These are phyloP conservation scores for Acanthisitta chloris DNA, from an alignment of 2,113 vertebrate species.

Conservation along the genomic window DNA sequence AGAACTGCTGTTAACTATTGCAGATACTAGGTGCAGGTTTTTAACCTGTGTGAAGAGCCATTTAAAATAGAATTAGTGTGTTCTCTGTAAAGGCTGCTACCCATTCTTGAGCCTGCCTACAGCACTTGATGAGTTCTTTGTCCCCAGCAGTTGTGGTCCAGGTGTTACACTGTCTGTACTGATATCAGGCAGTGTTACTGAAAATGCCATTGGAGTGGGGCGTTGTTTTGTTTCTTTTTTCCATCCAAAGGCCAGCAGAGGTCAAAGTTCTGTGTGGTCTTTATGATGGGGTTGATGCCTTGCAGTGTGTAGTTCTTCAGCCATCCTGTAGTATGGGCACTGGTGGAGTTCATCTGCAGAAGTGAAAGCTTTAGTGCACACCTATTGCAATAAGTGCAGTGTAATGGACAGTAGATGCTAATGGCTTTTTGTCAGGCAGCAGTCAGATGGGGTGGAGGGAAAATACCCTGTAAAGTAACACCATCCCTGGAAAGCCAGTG, in stretches of 20 bases:
- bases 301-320: not conserved
- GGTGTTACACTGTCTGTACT: not conserved
- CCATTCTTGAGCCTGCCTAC: not conserved
- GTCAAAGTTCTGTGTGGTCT: not conserved
- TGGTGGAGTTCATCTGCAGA: not conserved
- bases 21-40: not conserved
- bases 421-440: not conserved
- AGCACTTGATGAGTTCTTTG: not conserved
- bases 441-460: not conserved
- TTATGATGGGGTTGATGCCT: not conserved
- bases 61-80: not conserved
- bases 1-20: not conserved
- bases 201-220: not conserved
- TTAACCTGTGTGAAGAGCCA: not conserved
- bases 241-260: not conserved
- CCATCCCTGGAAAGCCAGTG: not conserved
- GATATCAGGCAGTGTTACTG: not conserved
- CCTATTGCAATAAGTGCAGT: not conserved
- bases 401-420: not conserved
- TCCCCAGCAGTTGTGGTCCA: not conserved
- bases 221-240: not conserved
- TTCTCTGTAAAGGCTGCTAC: not conserved
- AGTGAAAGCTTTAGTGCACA: not conserved
- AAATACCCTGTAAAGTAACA: not conserved
- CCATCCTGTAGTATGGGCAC: accelerated